These are phyloP conservation scores for Carcina quercana DNA, from an alignment of 2,888 invertebrate species.

Conservation along the genomic window DNA sequence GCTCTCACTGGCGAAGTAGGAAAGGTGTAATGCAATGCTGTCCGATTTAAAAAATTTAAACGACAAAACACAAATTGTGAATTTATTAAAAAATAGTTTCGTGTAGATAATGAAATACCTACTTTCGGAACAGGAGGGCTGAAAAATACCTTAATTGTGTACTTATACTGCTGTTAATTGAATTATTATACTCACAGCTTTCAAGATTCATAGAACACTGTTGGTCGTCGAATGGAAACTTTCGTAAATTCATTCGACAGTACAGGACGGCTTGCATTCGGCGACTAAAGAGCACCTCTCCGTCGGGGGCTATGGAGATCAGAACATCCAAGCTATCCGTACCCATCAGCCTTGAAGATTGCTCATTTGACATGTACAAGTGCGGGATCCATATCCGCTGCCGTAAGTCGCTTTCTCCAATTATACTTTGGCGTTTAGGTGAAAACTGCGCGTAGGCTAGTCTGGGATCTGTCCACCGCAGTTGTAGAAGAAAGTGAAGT, in stretches of 20 bases:
- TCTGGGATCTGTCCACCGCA: conserved; percentile 84
- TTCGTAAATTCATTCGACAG: conserved; percentile 90
- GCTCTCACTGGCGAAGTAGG: too few relatives aligned
- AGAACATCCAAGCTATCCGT: conserved; percentile 84
- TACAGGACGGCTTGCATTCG: conserved; percentile 87
- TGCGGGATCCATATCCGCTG: conserved; percentile 89
- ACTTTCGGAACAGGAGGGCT: too few relatives aligned
- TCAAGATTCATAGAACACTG: conserved; percentile 85
- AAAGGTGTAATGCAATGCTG: too few relatives aligned
- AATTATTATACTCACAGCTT: conserved; percentile 84
- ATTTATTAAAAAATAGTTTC: too few relatives aligned
- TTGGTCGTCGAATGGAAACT: conserved; percentile 92
- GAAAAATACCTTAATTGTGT: too few relatives aligned
- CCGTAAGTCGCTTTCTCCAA: conserved; percentile 81
- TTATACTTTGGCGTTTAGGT: conserved; percentile 78
- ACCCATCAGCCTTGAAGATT: conserved; percentile 85
- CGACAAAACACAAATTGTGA: too few relatives aligned
- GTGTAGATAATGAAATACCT: too few relatives aligned
- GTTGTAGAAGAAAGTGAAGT: conserved; percentile 85
- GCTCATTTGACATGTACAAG: conserved; percentile 86
- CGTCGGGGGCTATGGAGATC: conserved; percentile 85
- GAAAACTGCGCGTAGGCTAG: conserved; percentile 80
- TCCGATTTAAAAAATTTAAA: too few relatives aligned
- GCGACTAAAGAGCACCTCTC: conserved; percentile 85
- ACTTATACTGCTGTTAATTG: too few relatives aligned